phyloP scores from a whole-genome alignment of 2,113 vertebrate genomes.

The Onychostruthus taczanowskii region DNA sequence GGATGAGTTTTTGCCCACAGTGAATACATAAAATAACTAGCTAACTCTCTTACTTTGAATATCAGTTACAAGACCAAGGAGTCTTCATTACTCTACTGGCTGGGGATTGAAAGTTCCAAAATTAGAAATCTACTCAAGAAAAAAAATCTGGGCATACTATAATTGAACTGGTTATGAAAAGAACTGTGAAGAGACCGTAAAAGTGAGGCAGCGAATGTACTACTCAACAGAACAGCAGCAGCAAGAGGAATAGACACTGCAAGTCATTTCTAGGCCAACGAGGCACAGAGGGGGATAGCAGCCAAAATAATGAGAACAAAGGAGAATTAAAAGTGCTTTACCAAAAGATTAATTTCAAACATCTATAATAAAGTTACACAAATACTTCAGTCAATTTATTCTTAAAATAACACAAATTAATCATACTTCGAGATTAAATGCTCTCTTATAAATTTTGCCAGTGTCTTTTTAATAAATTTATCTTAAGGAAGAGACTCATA shows the following conservation, averaged over 20 bases:
- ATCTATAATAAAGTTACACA: conserved; percentile 60
- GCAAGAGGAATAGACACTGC: background rate
- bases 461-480: conserved; percentile 28
- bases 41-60: conserved; percentile 47
- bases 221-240: conserved; percentile 48
- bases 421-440: conserved; percentile 55
- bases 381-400: conserved; percentile 44
- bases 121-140: conserved; percentile 44
- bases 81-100: conserved; percentile 35
- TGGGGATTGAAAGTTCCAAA: conserved; percentile 39
- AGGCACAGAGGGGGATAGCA: conserved; percentile 12
- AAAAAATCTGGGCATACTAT: conserved; percentile 6
- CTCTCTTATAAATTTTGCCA: conserved; percentile 25
- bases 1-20: conserved; percentile 34
- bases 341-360: conserved; percentile 63
- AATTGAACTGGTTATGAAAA: conserved; percentile 58
- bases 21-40: conserved; percentile 60
- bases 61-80: conserved; percentile 24
- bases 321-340: conserved; percentile 58
- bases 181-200: conserved; percentile 50
- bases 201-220: conserved; percentile 14
- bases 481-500: conserved; percentile 25
- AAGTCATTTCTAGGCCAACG: conserved; percentile 32
- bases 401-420: conserved; percentile 64
- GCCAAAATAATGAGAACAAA: conserved; percentile 45